Evolutionary conservation across 1,140 invertebrate genomes (phyloP).

Genomic region (Temnothorax nylanderi): DNA sequence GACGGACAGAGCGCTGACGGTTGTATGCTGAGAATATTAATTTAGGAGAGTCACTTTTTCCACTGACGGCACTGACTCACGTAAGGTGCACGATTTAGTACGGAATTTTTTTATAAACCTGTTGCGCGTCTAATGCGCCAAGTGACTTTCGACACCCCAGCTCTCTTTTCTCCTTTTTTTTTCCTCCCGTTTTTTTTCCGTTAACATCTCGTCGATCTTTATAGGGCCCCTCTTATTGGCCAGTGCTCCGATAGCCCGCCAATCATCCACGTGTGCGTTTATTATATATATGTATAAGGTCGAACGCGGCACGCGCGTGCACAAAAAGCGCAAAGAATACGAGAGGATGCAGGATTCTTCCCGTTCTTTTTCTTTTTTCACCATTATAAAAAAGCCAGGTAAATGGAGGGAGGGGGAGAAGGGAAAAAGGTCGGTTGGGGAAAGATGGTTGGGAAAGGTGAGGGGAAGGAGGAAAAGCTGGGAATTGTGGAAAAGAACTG

Average conservation of each 20-base stretch:
- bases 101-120: conserved; percentile 23
- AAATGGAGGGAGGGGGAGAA: background rate
- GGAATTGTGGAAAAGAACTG: conserved; percentile 56
- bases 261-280: conserved; percentile 70
- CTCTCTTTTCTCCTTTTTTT: background rate
- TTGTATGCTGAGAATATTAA: background rate
- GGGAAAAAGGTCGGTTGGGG: conserved; percentile 62
- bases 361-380: conserved; percentile 33
- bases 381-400: conserved; percentile 48
- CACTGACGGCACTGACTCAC: background rate
- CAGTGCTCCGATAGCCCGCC: conserved; percentile 46
- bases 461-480: conserved; percentile 65
- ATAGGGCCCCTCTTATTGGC: background rate
- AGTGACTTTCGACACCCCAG: background rate
- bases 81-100: background rate
- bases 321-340: background rate
- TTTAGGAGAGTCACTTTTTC: background rate
- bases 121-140: background rate
- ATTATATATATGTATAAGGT: conserved; percentile 68
- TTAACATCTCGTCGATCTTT: background rate
- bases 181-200: background rate
- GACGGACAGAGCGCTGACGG: background rate
- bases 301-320: conserved; percentile 74
- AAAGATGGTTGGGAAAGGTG: conserved; percentile 67
- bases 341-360: conserved; percentile 41